Percentiles rank a stretch among this genome's conserved stretches.
phyloP scores from a whole-genome alignment of 2,888 invertebrate genomes.

The Drosophila differens region DNA sequence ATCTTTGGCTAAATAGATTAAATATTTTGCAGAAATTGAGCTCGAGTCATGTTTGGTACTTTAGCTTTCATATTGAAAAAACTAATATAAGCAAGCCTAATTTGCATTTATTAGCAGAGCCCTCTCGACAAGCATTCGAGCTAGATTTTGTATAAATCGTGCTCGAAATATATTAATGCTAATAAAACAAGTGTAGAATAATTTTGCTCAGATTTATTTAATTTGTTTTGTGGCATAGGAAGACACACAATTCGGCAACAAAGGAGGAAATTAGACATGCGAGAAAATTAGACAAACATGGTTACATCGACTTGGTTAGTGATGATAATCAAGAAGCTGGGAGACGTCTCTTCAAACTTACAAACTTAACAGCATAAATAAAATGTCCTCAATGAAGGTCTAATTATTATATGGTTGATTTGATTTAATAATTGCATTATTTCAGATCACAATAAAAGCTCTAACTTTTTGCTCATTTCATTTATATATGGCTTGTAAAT shows the following conservation, averaged over 20 bases:
- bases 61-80: neutral
- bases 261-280: no score
- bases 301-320: neutral
- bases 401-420: neutral
- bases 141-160: neutral
- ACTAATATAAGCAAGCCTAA: neutral
- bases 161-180: neutral
- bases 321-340: neutral
- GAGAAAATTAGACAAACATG: neutral
- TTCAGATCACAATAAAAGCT: neutral
- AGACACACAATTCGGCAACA: no score
- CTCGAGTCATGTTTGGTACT: neutral
- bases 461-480: neutral
- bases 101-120: neutral
- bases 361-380: neutral
- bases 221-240: neutral
- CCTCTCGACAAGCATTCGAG: neutral
- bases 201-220: neutral
- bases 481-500: neutral
- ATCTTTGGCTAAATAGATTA: neutral
- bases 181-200: neutral
- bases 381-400: rapidly evolving
- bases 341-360: no score
- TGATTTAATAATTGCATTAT: neutral
- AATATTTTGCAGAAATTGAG: neutral